Conservation (phyloP, 23 tunicate species). For the Trididemnum miniatum region DNA sequence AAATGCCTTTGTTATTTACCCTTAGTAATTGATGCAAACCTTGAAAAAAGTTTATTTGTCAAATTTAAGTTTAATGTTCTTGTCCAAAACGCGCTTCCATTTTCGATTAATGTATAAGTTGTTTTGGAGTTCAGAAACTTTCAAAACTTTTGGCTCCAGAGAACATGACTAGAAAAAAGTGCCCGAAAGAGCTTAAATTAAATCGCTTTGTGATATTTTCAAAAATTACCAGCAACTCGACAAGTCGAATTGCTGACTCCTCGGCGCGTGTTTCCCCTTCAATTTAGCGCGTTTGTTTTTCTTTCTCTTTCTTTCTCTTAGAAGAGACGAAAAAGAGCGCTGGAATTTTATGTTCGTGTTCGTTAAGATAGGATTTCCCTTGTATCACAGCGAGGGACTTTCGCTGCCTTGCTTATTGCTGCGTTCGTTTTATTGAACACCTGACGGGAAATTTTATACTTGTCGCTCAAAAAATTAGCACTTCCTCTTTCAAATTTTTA, state of each 20-base stretch:
- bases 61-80: no score
- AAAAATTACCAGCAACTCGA: background rate
- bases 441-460: constrained; percentile 13
- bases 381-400: background rate
- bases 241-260: background rate
- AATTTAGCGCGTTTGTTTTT: background rate
- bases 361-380: constrained; percentile 16
- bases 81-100: no score
- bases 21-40: no score
- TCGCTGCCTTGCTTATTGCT: constrained; percentile 6
- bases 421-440: background rate
- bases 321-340: background rate
- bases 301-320: background rate
- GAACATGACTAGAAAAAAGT: no score
- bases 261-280: constrained; percentile 10
- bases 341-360: constrained; percentile 16
- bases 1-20: no score
- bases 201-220: background rate
- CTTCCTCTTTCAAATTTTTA: background rate
- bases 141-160: no score
- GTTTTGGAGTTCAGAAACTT: no score
- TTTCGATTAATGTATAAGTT: no score
- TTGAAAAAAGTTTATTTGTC: no score
- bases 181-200: background rate
- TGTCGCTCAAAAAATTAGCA: background rate